Percentiles rank a stretch among this genome's conserved stretches.
phyloP scores from a whole-genome alignment of 92 coral and sea anemone genomes.

The Siderastrea radians region DNA sequence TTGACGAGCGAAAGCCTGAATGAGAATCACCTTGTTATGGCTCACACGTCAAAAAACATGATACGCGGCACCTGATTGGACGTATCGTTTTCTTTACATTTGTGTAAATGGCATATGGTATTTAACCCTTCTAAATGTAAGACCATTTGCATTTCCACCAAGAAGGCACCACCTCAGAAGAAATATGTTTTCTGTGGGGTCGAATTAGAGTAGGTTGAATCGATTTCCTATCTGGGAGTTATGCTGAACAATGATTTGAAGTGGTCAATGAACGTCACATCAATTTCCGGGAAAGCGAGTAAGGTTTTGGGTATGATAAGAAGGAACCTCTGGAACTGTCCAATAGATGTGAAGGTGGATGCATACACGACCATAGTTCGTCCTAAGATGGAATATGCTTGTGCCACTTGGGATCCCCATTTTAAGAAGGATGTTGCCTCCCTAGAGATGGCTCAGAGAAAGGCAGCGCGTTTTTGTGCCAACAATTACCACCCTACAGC shows the following conservation, averaged over 20 bases:
- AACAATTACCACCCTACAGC: constrained; percentile 49
- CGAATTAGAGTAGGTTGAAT: constrained; percentile 49
- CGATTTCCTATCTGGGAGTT: constrained; percentile 47
- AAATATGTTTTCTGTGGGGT: constrained; percentile 43
- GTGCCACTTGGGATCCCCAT: constrained; percentile 43
- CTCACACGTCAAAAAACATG: too few species aligned
- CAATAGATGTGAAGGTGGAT: constrained; percentile 16
- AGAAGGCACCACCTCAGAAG: constrained; percentile 52
- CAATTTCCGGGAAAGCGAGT: not conserved
- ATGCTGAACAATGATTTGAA: constrained; percentile 19
- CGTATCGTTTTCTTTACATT: too few species aligned
- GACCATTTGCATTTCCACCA: constrained; percentile 47
- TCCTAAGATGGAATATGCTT: constrained; percentile 4
- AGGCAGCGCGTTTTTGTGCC: constrained; percentile 40
- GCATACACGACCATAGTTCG: constrained; percentile 13
- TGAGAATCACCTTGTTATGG: too few species aligned
- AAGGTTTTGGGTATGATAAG: constrained; percentile 17
- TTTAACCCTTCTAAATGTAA: constrained; percentile 49
- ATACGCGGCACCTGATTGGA: too few species aligned
- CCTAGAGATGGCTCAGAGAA: constrained; percentile 26
- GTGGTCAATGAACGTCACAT: constrained; percentile 21
- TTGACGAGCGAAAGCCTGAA: too few species aligned
- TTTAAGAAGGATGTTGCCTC: constrained; percentile 42
- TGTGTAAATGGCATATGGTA: constrained; percentile 42
- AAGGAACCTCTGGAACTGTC: constrained; percentile 34